A percentile compares a stretch with the other conserved stretches of the same genome.
Conservation (phyloP, 2,113 vertebrate species). For the Stegostoma tigrinum region DNA sequence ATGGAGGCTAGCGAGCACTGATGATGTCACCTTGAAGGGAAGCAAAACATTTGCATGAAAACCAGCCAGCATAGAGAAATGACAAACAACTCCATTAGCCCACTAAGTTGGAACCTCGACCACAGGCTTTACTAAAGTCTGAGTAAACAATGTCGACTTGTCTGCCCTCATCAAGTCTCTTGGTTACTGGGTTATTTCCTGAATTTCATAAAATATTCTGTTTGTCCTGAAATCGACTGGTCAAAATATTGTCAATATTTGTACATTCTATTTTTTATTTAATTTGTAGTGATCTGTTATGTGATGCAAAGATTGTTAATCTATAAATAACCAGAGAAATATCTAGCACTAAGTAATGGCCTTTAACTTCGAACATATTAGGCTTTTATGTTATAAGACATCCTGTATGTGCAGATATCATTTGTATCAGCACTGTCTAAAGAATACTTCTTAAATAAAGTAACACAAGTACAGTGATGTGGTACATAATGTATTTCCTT, state of each 20-base stretch:
- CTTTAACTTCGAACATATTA: neutral
- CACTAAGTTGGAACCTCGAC: too few relatives aligned
- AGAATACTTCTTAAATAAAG: neutral
- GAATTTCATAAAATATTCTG: neutral
- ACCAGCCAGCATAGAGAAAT: too few relatives aligned
- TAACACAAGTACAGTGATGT: neutral
- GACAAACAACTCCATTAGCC: too few relatives aligned
- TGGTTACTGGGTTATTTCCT: neutral
- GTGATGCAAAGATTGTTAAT: neutral
- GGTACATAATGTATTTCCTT: neutral
- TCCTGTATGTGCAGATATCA: neutral
- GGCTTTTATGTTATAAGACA: neutral
- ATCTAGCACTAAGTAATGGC: neutral
- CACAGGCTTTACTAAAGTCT: too few relatives aligned
- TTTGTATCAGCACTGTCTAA: neutral
- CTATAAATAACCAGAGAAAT: neutral
- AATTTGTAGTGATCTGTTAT: neutral
- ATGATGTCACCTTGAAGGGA: too few relatives aligned
- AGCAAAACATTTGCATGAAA: too few relatives aligned
- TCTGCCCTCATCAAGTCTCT: too few relatives aligned
- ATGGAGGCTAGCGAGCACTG: too few relatives aligned
- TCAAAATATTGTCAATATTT: neutral
- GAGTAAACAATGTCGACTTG: too few relatives aligned
- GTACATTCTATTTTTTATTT: neutral
- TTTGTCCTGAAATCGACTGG: neutral